Evolutionary conservation across 2,113 vertebrate species (phyloP).

Genomic region (Oenanthe oenanthe): DNA sequence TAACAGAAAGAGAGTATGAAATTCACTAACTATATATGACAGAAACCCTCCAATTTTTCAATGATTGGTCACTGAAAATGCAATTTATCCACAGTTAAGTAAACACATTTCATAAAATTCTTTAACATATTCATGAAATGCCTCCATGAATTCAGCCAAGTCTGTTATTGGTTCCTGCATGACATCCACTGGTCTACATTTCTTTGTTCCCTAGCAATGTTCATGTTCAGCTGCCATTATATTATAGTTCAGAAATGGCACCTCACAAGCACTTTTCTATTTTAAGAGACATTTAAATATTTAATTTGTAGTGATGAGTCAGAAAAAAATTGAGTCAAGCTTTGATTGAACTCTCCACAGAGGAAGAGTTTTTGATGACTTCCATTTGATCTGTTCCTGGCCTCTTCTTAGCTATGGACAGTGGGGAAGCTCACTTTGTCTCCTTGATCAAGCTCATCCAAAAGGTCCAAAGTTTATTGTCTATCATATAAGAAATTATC

Average conservation of each 20-base stretch:
- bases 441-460: neutral
- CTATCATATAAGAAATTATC: rapidly evolving
- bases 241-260: neutral
- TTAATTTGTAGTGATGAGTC: neutral
- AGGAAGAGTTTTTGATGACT: neutral
- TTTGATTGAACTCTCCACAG: neutral
- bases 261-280: neutral
- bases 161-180: neutral
- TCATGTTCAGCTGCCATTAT: neutral
- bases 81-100: neutral
- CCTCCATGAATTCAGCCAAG: neutral
- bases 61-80: neutral
- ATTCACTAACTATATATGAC: neutral
- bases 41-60: neutral
- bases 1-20: neutral
- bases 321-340: neutral
- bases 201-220: neutral
- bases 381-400: neutral
- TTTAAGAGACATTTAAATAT: neutral
- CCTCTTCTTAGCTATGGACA: neutral
- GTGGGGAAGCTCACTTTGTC: neutral
- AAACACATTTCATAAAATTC: neutral
- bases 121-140: neutral
- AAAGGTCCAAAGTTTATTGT: neutral
- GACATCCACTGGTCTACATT: neutral